A percentile compares a stretch with the other conserved stretches of the same genome.
phyloP scores from a whole-genome alignment of 2,797 vertebrate genomes.

The Rallus crepitans region DNA sequence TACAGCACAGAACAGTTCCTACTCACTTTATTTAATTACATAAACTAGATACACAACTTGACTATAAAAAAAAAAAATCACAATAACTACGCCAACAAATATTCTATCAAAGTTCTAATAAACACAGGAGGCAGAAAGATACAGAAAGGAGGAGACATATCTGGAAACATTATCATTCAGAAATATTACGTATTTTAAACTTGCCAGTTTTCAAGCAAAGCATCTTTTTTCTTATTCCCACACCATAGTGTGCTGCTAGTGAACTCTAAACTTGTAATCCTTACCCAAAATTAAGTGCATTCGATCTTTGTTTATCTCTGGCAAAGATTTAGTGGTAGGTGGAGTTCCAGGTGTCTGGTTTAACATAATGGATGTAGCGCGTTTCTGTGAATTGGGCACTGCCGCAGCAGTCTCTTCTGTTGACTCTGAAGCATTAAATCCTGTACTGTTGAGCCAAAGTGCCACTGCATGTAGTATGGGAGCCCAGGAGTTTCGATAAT shows the following conservation, averaged over 20 bases:
- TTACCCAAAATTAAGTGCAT: constrained; percentile 97
- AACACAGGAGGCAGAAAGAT: neutral
- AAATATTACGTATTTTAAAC: neutral
- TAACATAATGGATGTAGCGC: constrained; percentile 67
- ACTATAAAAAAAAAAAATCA: neutral
- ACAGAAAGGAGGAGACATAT: neutral
- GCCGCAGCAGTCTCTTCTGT: constrained; percentile 76
- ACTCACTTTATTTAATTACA: neutral
- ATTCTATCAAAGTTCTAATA: neutral
- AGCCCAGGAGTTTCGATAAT: constrained; percentile 97
- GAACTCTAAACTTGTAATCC: neutral
- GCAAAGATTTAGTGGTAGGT: constrained; percentile 80
- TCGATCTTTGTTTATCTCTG: constrained; percentile 91
- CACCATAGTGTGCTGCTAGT: neutral
- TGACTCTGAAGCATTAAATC: constrained; percentile 84
- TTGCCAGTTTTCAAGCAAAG: neutral
- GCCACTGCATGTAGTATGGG: constrained; percentile 94
- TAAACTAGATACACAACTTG: neutral
- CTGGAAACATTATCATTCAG: neutral
- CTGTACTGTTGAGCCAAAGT: constrained; percentile 94
- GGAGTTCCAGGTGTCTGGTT: constrained; percentile 80
- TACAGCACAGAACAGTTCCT: neutral
- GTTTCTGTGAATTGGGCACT: constrained; percentile 77
- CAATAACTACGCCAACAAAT: neutral
- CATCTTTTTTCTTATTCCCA: neutral